These are phyloP conservation scores for Drosophila orosa DNA, from an alignment of 1,140 invertebrate species.

Conservation along the genomic window DNA sequence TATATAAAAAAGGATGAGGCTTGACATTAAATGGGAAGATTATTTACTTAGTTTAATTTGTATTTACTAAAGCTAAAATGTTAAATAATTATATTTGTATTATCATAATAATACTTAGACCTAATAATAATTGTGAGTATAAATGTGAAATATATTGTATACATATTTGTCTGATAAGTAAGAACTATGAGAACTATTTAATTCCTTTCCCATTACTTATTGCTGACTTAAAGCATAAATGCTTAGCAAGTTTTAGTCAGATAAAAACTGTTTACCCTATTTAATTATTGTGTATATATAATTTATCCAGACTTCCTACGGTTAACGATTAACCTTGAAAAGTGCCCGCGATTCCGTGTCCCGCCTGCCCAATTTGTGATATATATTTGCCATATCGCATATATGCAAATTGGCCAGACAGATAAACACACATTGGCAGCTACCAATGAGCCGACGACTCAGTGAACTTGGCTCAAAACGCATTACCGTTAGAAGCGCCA, in stretches of 20 bases:
- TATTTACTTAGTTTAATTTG: not conserved
- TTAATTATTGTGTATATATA: not conserved
- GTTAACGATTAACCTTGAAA: constrained; percentile 59
- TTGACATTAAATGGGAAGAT: not conserved
- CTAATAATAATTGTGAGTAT: no score
- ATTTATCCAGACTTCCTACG: not conserved
- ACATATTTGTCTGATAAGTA: no score
- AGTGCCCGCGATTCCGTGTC: constrained; percentile 29
- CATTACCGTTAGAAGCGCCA: constrained; percentile 69
- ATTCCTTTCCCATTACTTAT: no score
- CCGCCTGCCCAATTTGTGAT: constrained; percentile 15
- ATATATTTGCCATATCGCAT: constrained; percentile 59
- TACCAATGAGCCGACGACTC: constrained; percentile 30
- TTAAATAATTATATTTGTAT: no score
- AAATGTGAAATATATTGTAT: no score
- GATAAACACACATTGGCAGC: constrained; percentile 68
- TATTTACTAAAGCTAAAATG: not conserved
- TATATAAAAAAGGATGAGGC: constrained; percentile 5
- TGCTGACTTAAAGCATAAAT: no score
- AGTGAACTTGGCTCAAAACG: constrained; percentile 45
- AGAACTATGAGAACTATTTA: no score
- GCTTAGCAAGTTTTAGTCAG: no score
- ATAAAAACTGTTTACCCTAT: not conserved
- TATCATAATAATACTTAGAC: no score
- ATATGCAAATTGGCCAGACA: constrained; percentile 77